Evolutionary conservation across 2,113 vertebrate genomes (phyloP).

Genomic region (Octodon degus): DNA sequence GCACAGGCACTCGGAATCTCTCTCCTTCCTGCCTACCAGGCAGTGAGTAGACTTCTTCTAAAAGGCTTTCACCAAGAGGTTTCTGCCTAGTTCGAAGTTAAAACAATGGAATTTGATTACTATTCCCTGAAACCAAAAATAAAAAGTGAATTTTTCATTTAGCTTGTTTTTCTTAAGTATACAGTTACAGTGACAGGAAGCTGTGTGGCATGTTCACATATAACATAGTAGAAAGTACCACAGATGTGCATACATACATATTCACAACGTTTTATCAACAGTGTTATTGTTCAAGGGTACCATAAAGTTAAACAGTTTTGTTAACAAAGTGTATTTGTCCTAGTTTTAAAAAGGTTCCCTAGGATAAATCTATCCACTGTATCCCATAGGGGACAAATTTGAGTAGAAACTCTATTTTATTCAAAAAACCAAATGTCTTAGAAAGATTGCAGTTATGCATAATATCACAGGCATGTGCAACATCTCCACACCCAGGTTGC

Average conservation of each 20-base stretch:
- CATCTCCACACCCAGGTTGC: background rate
- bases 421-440: background rate
- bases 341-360: background rate
- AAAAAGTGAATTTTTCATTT: background rate
- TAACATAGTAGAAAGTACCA: background rate
- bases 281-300: background rate
- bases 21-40: background rate
- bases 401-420: background rate
- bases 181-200: background rate
- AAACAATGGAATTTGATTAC: background rate
- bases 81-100: background rate
- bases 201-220: background rate
- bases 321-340: background rate
- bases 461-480: background rate
- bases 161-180: background rate
- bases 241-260: background rate
- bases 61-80: background rate
- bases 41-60: background rate
- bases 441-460: background rate
- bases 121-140: background rate
- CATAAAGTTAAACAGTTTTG: constrained; percentile 1
- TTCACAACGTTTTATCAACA: background rate
- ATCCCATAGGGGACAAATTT: background rate
- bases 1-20: background rate
- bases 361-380: background rate